Conservation (phyloP, 2,113 vertebrate species). For the Dissostichus mawsoni region DNA sequence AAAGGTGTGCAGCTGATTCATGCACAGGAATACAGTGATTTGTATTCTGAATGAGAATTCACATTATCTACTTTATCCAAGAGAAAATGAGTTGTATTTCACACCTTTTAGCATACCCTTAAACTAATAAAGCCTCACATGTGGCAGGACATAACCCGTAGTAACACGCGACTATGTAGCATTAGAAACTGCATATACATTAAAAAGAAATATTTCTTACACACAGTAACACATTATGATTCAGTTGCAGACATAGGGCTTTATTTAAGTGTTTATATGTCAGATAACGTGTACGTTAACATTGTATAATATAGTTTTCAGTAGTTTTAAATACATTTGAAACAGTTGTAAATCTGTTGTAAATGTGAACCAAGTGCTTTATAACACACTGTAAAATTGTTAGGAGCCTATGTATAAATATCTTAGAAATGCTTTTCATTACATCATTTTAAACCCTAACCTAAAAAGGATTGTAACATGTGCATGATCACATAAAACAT, state of each 20-base stretch:
- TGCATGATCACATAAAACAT: background rate
- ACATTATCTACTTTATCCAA: conserved; percentile 16
- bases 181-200: background rate
- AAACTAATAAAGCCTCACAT: background rate
- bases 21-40: conserved; percentile 39
- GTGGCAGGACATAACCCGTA: background rate
- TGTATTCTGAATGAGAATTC: conserved; percentile 19
- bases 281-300: background rate
- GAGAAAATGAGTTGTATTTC: conserved; percentile 1
- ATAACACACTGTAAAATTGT: background rate
- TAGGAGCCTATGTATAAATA: background rate
- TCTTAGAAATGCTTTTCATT: background rate
- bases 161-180: background rate
- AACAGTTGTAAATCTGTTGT: conserved; percentile 3
- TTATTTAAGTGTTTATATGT: background rate
- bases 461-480: background rate
- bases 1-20: conserved; percentile 71
- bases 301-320: background rate
- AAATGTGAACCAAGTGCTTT: background rate
- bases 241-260: background rate
- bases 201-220: background rate
- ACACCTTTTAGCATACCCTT: conserved; percentile 24
- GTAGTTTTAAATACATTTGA: background rate
- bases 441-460: background rate
- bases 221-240: background rate